Percentiles rank a stretch among this genome's conserved stretches.
phyloP scores from a whole-genome alignment of 2,113 vertebrate genomes.

The Candoia aspera region DNA sequence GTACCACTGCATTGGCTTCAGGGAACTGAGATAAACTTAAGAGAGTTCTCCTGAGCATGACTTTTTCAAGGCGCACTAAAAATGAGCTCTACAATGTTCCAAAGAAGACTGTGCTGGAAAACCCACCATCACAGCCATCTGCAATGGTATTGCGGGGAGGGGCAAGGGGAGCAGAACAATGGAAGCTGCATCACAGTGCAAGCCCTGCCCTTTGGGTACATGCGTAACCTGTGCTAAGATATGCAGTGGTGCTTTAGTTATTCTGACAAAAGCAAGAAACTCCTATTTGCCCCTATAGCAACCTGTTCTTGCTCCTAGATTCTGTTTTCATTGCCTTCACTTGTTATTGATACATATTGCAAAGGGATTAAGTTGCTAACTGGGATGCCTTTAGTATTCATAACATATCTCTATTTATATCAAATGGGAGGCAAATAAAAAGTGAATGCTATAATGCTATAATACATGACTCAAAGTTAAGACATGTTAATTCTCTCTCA shows the following conservation, averaged over 20 bases:
- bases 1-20: not conserved
- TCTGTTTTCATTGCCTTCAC: not conserved
- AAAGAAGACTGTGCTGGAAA: not conserved
- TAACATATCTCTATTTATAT: not conserved
- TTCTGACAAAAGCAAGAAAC: not conserved
- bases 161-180: not conserved
- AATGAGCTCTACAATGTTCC: not conserved
- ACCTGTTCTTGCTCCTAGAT: not conserved
- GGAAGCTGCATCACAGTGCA: not conserved
- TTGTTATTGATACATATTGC: not conserved
- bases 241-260: not conserved
- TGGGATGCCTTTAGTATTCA: not conserved
- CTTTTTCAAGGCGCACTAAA: not conserved
- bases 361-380: not conserved
- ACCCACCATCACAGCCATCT: not conserved
- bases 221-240: not conserved
- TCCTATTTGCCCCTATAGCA: not conserved
- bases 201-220: not conserved
- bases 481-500: slow-evolving; percentile 51
- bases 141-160: not conserved
- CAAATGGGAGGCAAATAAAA: not conserved
- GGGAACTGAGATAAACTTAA: not conserved
- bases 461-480: slow-evolving; percentile 16
- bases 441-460: not conserved
- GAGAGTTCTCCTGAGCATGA: not conserved